These are phyloP conservation scores for Trididemnum nubilum DNA, from an alignment of 23 tunicate species.

Conservation along the genomic window DNA sequence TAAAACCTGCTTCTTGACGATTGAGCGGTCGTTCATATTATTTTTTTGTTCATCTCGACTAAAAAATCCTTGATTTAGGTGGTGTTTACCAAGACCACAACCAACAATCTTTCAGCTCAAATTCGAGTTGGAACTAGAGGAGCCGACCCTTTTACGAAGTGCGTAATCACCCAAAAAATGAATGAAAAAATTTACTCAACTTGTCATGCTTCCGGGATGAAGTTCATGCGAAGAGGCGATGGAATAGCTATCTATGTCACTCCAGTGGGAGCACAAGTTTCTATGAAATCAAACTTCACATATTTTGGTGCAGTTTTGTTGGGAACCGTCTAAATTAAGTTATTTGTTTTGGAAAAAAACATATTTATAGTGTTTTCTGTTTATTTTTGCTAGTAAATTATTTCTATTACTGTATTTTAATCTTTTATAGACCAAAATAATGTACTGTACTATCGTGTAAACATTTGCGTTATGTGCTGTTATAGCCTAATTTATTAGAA, in stretches of 20 bases:
- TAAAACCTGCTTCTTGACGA: no score
- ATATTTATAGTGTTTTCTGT: no score
- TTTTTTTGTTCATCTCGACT: no score
- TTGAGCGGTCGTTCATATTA: no score
- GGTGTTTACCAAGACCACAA: not conserved
- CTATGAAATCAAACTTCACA: conserved; percentile 1
- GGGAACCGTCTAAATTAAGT: conserved; percentile 5
- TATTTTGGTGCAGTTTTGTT: conserved; percentile 45
- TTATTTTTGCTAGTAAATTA: no score
- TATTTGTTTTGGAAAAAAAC: not conserved
- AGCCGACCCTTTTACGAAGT: conserved; percentile 13
- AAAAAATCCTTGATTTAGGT: no score
- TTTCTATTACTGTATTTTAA: no score
- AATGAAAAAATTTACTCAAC: not conserved
- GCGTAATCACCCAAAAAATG: not conserved
- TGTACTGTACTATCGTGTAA: no score
- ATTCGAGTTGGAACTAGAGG: conserved; percentile 18
- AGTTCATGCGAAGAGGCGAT: conserved; percentile 4
- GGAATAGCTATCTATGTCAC: conserved; percentile 6
- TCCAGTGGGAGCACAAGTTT: not conserved
- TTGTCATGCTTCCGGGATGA: conserved; percentile 24
- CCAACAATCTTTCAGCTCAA: conserved; percentile 9
- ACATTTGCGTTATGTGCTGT: no score
- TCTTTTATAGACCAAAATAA: no score
- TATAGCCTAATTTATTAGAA: no score